Evolutionary conservation across 1,140 invertebrate species (phyloP).

Genomic region (Trypoxylus dichotomus): DNA sequence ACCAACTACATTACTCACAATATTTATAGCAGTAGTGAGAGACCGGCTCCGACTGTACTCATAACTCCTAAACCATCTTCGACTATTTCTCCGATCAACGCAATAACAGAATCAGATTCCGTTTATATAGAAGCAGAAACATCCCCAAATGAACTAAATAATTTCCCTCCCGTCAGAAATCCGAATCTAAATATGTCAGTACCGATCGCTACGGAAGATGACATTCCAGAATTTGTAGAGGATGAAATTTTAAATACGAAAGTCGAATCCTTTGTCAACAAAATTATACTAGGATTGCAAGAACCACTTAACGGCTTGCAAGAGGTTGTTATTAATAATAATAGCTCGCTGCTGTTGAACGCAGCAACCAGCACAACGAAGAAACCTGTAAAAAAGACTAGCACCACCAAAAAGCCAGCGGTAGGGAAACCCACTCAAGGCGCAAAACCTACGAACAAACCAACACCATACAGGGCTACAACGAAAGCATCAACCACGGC

Average conservation of each 20-base stretch:
- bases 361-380: conserved; percentile 51
- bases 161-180: conserved; percentile 82
- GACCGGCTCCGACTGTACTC: conserved; percentile 59
- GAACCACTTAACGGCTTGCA: conserved; percentile 78
- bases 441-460: conserved; percentile 47
- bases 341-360: conserved; percentile 47
- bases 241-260: conserved; percentile 76
- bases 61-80: conserved; percentile 64
- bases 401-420: conserved; percentile 43
- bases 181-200: conserved; percentile 73
- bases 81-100: conserved; percentile 45
- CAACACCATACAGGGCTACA: conserved; percentile 45
- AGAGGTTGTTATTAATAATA: conserved; percentile 63
- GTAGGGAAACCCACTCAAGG: conserved; percentile 43
- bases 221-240: conserved; percentile 69
- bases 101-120: conserved; percentile 37
- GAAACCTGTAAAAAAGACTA: conserved; percentile 52
- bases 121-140: conserved; percentile 40
- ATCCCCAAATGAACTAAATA: conserved; percentile 71
- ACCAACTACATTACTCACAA: conserved; percentile 62
- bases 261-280: conserved; percentile 78
- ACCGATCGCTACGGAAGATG: conserved; percentile 56
- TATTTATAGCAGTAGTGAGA: conserved; percentile 52
- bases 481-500: conserved; percentile 51
- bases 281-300: conserved; percentile 78